A percentile compares a stretch with the other conserved stretches of the same genome.
Conservation (phyloP, 64 coral and sea anemone genomes). For the Catalaphyllia jardinei region DNA sequence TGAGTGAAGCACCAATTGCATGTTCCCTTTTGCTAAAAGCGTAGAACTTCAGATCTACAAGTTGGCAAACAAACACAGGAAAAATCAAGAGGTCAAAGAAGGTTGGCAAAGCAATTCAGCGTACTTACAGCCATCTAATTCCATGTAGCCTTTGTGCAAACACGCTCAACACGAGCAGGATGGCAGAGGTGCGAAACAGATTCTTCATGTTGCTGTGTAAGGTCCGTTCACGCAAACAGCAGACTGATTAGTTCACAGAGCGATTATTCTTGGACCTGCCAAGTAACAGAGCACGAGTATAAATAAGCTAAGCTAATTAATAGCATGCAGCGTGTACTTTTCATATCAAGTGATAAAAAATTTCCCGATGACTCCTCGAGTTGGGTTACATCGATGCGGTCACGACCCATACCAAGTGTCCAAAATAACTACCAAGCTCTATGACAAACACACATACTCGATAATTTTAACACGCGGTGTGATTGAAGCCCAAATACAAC, state of each 20-base stretch:
- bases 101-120: neutral
- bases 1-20: neutral
- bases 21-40: neutral
- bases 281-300: slow-evolving; percentile 27
- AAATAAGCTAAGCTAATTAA: slow-evolving; percentile 59
- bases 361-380: slow-evolving; percentile 8
- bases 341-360: slow-evolving; percentile 50
- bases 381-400: slow-evolving; percentile 26
- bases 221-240: slow-evolving; percentile 20
- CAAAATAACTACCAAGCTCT: neutral
- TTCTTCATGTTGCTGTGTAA: neutral
- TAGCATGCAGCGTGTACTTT: slow-evolving; percentile 14
- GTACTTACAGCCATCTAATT: slow-evolving; percentile 38
- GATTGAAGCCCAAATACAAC: neutral
- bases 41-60: neutral
- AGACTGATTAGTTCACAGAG: slow-evolving; percentile 17
- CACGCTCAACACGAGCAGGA: neutral
- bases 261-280: slow-evolving; percentile 34
- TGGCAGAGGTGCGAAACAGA: slow-evolving; percentile 15
- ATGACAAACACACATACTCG: neutral
- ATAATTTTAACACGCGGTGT: neutral
- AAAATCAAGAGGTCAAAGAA: neutral
- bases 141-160: neutral
- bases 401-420: neutral
- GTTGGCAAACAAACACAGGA: neutral